These are phyloP conservation scores for Ennomos fuscantarius DNA, from an alignment of 2,888 invertebrate species.

Conservation along the genomic window DNA sequence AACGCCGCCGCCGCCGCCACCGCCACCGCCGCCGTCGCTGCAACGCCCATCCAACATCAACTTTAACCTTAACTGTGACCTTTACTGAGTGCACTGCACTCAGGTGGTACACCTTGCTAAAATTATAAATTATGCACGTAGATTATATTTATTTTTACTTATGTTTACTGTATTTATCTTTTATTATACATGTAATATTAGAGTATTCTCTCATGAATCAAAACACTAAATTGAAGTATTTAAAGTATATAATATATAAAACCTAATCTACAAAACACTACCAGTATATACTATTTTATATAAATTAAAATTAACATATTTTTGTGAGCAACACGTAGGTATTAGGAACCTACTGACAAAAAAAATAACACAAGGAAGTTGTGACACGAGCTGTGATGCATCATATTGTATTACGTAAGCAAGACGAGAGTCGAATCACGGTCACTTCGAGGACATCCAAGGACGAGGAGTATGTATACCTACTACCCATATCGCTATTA, in stretches of 20 bases:
- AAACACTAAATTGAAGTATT: not conserved
- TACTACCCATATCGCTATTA: slow-evolving; percentile 2
- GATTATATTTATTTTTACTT: slow-evolving; percentile 1
- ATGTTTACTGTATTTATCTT: not conserved
- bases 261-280: too few relatives aligned
- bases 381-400: slow-evolving; percentile 21
- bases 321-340: too few relatives aligned
- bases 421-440: slow-evolving; percentile 32
- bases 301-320: too few relatives aligned
- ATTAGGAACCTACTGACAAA: too few relatives aligned
- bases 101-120: slow-evolving; percentile 39
- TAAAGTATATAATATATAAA: too few relatives aligned
- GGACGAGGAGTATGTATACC: slow-evolving; percentile 25
- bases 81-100: slow-evolving; percentile 79
- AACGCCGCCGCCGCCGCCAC: slow-evolving; percentile 58
- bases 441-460: slow-evolving; percentile 39
- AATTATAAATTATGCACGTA: slow-evolving; percentile 29
- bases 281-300: too few relatives aligned
- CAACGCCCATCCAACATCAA: slow-evolving; percentile 74
- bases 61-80: slow-evolving; percentile 84
- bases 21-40: slow-evolving; percentile 58
- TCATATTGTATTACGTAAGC: slow-evolving; percentile 23
- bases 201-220: not conserved
- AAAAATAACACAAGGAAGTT: slow-evolving; percentile 18
- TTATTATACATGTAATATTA: not conserved